Percentiles rank a stretch among this genome's conserved stretches.
Evolutionary conservation across 2,113 vertebrate species (phyloP).

Genomic region (Meriones unguiculatus): DNA sequence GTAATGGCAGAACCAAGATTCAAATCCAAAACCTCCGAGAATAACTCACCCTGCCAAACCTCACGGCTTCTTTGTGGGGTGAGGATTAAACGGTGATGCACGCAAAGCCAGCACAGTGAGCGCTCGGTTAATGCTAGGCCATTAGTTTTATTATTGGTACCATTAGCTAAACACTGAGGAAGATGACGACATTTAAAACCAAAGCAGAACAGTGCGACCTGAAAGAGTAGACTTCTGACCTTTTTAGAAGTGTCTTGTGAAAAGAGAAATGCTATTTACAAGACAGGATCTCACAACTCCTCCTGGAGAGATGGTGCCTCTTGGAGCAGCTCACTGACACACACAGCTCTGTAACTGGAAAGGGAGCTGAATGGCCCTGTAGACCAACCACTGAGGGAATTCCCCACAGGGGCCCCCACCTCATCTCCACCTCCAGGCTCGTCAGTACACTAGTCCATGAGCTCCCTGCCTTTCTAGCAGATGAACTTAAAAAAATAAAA

Average conservation of each 20-base stretch:
- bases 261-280: constrained; percentile 40
- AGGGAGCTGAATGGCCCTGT: not conserved
- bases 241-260: constrained; percentile 27
- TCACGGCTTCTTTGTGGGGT: not conserved
- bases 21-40: not conserved
- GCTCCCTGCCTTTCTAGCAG: not conserved
- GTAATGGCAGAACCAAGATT: constrained; percentile 5
- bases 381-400: constrained; percentile 44
- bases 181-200: constrained; percentile 29
- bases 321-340: constrained; percentile 46
- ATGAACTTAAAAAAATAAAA: constrained; percentile 26
- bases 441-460: not conserved
- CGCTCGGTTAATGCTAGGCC: not conserved
- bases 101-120: not conserved
- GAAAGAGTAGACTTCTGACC: constrained; percentile 18
- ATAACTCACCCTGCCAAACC: not conserved
- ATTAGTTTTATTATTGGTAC: constrained; percentile 53
- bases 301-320: not conserved
- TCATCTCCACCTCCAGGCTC: not conserved
- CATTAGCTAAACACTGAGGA: constrained; percentile 54
- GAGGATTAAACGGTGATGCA: not conserved
- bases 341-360: constrained; percentile 41
- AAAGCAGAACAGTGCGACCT: not conserved
- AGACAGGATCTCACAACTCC: constrained; percentile 36
- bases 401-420: not conserved